These are phyloP conservation scores for Cordilura impudica DNA, from an alignment of 2,888 invertebrate species.

Conservation along the genomic window DNA sequence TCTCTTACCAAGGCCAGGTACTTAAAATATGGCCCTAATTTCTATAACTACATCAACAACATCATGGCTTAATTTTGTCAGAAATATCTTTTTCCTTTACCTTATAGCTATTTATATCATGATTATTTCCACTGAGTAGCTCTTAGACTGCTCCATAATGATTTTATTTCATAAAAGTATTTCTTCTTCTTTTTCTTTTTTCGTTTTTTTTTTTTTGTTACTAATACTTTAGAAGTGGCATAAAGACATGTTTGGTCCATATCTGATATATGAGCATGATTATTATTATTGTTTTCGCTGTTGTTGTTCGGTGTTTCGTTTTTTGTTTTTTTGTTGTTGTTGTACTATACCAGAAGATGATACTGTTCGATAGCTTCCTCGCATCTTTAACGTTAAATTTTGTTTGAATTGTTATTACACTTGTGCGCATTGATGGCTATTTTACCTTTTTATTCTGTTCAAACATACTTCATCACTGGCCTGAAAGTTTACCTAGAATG, in stretches of 20 bases:
- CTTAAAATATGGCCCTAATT: too few relatives aligned
- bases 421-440: constrained; percentile 14
- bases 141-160: background rate
- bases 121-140: background rate
- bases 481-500: constrained; percentile 38
- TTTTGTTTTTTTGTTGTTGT: constrained; percentile 18
- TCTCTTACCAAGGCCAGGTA: too few relatives aligned
- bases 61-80: too few relatives aligned
- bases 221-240: constrained; percentile 58
- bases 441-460: background rate
- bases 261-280: constrained; percentile 25
- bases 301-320: constrained; percentile 1
- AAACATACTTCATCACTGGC: constrained; percentile 19
- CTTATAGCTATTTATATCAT: background rate
- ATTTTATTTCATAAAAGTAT: constrained; percentile 9
- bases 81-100: background rate
- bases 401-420: constrained; percentile 27
- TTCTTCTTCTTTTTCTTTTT: background rate
- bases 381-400: background rate
- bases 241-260: constrained; percentile 55
- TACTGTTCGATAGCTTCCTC: constrained; percentile 16
- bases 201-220: constrained; percentile 20
- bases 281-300: constrained; percentile 30
- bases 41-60: too few relatives aligned
- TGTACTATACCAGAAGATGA: background rate